These are phyloP conservation scores for Malacoraja senta DNA, from an alignment of 2,797 vertebrate genomes.

Conservation along the genomic window DNA sequence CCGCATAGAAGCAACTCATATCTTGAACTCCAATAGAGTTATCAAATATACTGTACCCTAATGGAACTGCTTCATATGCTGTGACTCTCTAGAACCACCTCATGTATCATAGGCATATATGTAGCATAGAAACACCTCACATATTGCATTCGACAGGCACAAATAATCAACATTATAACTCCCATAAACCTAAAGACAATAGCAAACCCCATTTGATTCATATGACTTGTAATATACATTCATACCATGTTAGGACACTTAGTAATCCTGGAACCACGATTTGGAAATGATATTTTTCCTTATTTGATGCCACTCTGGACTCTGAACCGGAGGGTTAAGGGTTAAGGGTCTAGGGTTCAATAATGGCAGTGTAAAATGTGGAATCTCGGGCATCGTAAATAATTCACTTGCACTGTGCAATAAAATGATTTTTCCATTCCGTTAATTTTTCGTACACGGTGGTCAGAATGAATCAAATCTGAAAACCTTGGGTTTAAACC, in stretches of 20 bases:
- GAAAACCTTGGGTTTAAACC: neutral
- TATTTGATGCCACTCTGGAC: neutral
- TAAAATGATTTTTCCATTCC: constrained; percentile 3
- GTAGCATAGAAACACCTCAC: neutral
- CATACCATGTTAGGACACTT: neutral
- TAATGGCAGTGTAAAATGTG: neutral
- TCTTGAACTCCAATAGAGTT: neutral
- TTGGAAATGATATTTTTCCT: neutral
- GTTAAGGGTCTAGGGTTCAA: too few relatives aligned
- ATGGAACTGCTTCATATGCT: neutral
- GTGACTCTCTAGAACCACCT: neutral
- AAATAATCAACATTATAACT: neutral
- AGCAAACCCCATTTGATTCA: neutral
- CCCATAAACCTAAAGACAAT: neutral
- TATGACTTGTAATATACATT: neutral
- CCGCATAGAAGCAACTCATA: neutral
- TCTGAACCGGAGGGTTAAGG: neutral
- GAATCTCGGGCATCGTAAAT: neutral
- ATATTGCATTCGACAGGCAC: neutral
- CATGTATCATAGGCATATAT: too few relatives aligned
- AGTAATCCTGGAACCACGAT: neutral
- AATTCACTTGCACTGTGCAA: neutral
- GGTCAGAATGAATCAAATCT: neutral
- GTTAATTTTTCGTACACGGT: neutral
- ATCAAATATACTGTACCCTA: neutral